Conservation (phyloP, 2,888 invertebrate genomes). For the Epinotia ramella region DNA sequence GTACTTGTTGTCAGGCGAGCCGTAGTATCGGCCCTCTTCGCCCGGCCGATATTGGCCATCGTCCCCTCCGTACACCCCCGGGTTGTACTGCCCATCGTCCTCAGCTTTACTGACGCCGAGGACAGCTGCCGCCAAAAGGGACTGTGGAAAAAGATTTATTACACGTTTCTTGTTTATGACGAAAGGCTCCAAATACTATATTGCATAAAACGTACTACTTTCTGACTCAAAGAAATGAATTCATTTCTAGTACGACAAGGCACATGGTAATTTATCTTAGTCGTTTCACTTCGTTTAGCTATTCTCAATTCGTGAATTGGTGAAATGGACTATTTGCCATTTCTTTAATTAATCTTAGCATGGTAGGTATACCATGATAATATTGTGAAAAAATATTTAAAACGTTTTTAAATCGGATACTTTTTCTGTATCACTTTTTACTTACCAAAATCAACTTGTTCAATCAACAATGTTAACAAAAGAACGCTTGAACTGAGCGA, state of each 20-base stretch:
- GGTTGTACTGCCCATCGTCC: slow-evolving; percentile 80
- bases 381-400: not conserved
- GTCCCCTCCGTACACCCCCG: slow-evolving; percentile 64
- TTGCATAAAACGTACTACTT: not conserved
- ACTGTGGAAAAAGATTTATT: slow-evolving; percentile 50
- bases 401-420: not conserved
- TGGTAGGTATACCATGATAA: no score
- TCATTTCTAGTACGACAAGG: no score
- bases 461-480: slow-evolving; percentile 72
- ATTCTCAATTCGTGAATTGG: not conserved
- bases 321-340: not conserved
- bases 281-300: not conserved
- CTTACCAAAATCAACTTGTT: slow-evolving; percentile 74
- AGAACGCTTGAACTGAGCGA: slow-evolving; percentile 55
- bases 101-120: slow-evolving; percentile 62
- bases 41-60: slow-evolving; percentile 66
- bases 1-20: slow-evolving; percentile 49
- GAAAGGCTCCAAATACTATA: not conserved
- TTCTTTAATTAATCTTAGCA: not conserved
- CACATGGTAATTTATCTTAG: no score
- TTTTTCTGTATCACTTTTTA: slow-evolving; percentile 44
- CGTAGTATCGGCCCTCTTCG: slow-evolving; percentile 63
- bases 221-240: not conserved
- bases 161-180: not conserved
- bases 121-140: slow-evolving; percentile 58